Evolutionary conservation across 2,888 invertebrate species (phyloP), one percentile per base, ranked within the genome.

Genomic region (Terebella lapidaria): DNA sequence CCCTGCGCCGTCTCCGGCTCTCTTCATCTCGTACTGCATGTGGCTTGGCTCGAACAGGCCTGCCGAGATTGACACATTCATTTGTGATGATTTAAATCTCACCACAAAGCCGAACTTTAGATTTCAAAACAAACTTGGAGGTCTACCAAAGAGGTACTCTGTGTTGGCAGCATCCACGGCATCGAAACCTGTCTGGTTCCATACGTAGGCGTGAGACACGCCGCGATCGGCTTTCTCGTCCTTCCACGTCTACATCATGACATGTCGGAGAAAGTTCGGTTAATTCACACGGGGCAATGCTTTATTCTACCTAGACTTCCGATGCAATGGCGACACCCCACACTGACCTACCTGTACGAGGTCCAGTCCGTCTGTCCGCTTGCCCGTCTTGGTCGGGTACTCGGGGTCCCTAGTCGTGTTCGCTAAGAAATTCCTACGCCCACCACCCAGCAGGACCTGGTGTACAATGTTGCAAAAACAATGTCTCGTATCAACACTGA

Each of bases 21-120:
- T 51, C 24, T 65, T 64, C 0, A 52, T 20, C 66, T 90, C 88
- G 75, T 88, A 92, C 5, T 86, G 84, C 86, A 89, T 85, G 72
- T 90, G 88, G 63, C 85, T 85, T 24, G 61, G 58, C 5, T 67
- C 67, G 62, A 78, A 78, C 53, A 79, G 60, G 24, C 77, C 78
- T 77, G 35, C 10, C n/a, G n/a, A n/a, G n/a, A n/a, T n/a, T n/a
- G n/a, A n/a, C n/a, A n/a, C n/a, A n/a, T n/a, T n/a, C n/a, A n/a
- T n/a, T n/a, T n/a, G n/a, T n/a, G n/a, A n/a, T n/a, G n/a, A n/a
- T n/a, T n/a, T n/a, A n/a, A n/a, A n/a, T n/a, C n/a, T n/a, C n/a
- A n/a, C n/a, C n/a, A n/a, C n/a, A n/a, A n/a, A n/a, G n/a, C n/a
- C n/a, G n/a, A n/a, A n/a, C n/a, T n/a, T n/a, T n/a, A n/a, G n/a